A percentile compares a stretch with the other conserved stretches of the same genome.
phyloP scores from a whole-genome alignment of 2,888 invertebrate species.

The Scaptomyza tumidula region DNA sequence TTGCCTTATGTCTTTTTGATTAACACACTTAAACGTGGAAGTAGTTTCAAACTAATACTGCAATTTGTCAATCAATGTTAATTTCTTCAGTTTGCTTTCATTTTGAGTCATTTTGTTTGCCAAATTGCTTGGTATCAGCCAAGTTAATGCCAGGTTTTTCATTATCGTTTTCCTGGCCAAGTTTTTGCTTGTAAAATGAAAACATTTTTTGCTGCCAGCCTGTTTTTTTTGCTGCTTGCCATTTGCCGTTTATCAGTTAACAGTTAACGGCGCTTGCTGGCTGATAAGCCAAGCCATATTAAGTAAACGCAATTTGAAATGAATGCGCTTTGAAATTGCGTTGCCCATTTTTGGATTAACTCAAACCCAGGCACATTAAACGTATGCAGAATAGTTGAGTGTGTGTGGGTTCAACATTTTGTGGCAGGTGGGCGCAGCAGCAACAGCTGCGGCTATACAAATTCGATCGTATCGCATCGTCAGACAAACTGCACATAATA shows the following conservation, averaged over 20 bases:
- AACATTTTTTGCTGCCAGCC: conserved; percentile 13
- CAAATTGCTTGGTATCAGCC: conserved; percentile 35
- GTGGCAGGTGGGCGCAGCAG: conserved; percentile 67
- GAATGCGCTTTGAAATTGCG: conserved; percentile 73
- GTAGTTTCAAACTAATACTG: conserved; percentile 7
- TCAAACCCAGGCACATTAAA: conserved; percentile 18
- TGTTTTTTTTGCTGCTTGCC: not conserved
- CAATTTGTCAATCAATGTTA: conserved; percentile 20
- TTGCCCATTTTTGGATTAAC: conserved; percentile 64
- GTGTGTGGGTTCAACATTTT: conserved; percentile 27
- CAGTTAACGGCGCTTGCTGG: conserved; percentile 35
- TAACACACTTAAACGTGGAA: conserved; percentile 22
- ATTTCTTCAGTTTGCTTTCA: not conserved
- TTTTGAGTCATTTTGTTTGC: conserved; percentile 35
- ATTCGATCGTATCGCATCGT: conserved; percentile 30
- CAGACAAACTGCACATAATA: conserved; percentile 78
- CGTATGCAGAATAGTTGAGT: conserved; percentile 42
- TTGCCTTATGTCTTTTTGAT: conserved; percentile 7
- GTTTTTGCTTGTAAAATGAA: conserved; percentile 18
- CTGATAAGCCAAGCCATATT: conserved; percentile 62
- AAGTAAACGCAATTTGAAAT: conserved; percentile 54
- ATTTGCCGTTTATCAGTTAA: conserved; percentile 52
- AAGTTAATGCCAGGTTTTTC: conserved; percentile 42
- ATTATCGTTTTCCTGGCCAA: conserved; percentile 54
- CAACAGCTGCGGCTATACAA: conserved; percentile 47